phyloP scores from a whole-genome alignment of 2,113 vertebrate genomes.

The Mormoops blainvillei region DNA sequence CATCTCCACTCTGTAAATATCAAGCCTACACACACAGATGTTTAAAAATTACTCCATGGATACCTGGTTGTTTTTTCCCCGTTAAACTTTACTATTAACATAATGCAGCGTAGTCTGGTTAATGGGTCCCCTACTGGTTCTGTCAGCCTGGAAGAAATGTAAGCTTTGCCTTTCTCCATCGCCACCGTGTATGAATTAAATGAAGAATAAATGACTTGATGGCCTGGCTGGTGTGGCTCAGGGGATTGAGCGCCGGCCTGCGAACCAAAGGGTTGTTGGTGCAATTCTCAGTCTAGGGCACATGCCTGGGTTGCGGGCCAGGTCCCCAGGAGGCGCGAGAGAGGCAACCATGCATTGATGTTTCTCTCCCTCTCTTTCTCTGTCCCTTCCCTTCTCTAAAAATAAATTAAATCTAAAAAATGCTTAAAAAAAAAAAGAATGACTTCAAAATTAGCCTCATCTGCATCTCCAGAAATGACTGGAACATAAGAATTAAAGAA shows the following conservation, averaged over 20 bases:
- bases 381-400: no score
- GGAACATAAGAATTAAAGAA: conserved; percentile 12
- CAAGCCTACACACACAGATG: neutral
- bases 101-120: neutral
- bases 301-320: no score
- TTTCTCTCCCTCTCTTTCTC: no score
- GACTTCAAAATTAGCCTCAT: neutral
- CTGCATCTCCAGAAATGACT: neutral
- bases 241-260: no score
- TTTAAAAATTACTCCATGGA: neutral
- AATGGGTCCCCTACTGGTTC: neutral
- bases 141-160: neutral
- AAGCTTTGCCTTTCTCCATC: neutral
- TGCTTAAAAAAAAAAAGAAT: no score
- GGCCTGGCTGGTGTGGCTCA: no score
- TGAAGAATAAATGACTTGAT: neutral
- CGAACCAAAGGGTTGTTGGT: no score
- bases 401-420: no score
- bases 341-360: no score
- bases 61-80: neutral
- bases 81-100: neutral
- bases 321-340: no score
- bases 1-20: neutral
- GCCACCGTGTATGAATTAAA: neutral
- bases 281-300: no score